phyloP scores from a whole-genome alignment of 2,888 invertebrate genomes.

The Noctua pronuba region DNA sequence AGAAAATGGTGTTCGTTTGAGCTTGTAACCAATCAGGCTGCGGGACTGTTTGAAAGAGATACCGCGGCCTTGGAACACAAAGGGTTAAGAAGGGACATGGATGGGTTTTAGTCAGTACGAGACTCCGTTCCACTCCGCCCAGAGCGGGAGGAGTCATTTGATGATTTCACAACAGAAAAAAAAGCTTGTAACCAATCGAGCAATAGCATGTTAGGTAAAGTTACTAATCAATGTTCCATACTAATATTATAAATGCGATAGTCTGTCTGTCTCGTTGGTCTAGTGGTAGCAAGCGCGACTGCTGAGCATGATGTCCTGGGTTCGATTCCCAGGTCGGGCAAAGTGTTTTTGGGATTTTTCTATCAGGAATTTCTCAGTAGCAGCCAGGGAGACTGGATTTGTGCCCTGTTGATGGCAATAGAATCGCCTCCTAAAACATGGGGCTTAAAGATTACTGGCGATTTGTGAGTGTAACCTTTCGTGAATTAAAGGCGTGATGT shows the following conservation, averaged over 20 bases:
- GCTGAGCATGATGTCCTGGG: not conserved
- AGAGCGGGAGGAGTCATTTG: no score
- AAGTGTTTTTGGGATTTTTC: no score
- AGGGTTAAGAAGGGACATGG: no score
- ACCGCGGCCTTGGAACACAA: no score
- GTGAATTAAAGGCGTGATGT: not conserved
- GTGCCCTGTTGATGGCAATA: not conserved
- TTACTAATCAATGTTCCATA: not conserved
- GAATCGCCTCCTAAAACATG: not conserved
- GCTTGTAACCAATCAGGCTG: no score
- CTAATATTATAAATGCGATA: not conserved
- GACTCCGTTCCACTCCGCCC: no score
- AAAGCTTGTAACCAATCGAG: no score
- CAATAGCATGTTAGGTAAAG: not conserved
- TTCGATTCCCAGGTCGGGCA: not conserved
- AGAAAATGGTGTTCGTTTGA: conserved; percentile 7
- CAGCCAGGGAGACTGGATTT: not conserved
- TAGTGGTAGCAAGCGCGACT: not conserved
- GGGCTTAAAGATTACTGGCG: not conserved
- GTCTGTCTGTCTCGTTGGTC: not conserved
- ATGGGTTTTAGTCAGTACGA: no score
- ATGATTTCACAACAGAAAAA: no score
- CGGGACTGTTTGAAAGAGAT: no score
- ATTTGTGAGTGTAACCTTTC: not conserved
- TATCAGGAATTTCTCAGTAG: not conserved